Evolutionary conservation across 2,113 vertebrate species (phyloP).

Genomic region (Noctilio leporinus): DNA sequence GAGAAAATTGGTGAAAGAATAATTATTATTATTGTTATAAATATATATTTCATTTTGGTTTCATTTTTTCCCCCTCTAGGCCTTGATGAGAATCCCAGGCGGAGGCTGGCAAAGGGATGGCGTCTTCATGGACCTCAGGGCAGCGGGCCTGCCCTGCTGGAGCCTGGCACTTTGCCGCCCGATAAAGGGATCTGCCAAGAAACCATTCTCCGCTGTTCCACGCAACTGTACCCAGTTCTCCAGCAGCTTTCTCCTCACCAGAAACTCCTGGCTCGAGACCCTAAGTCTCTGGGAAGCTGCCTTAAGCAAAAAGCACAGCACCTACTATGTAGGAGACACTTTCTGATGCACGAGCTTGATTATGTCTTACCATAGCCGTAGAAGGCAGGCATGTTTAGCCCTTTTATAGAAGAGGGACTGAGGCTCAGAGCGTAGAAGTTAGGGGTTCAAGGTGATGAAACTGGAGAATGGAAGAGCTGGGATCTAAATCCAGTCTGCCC

Average conservation of each 20-base stretch:
- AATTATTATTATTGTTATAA: slow-evolving; percentile 82
- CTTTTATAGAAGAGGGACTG: slow-evolving; percentile 2
- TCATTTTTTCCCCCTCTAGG: slow-evolving; percentile 41
- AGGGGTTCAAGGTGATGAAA: not conserved
- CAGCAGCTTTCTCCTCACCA: slow-evolving; percentile 34
- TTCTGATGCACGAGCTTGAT: not conserved
- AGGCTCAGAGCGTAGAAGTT: not conserved
- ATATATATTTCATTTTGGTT: slow-evolving; percentile 77
- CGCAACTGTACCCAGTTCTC: not conserved
- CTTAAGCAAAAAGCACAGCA: not conserved
- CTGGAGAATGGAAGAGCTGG: not conserved
- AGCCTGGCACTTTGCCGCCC: not conserved
- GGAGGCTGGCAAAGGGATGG: not conserved
- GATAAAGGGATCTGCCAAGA: slow-evolving; percentile 35
- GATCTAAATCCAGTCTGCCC: slow-evolving; percentile 20
- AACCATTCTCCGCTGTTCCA: not conserved
- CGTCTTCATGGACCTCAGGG: not conserved
- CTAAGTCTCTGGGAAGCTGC: not conserved
- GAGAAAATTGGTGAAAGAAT: slow-evolving; percentile 84
- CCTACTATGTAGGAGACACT: not conserved
- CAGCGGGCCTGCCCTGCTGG: not conserved
- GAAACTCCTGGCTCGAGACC: not conserved
- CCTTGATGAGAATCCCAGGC: slow-evolving; percentile 76
- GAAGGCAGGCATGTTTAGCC: not conserved
- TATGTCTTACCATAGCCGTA: not conserved